phyloP scores from a whole-genome alignment of 2,113 vertebrate genomes.

The Poeciliopsis retropinna region DNA sequence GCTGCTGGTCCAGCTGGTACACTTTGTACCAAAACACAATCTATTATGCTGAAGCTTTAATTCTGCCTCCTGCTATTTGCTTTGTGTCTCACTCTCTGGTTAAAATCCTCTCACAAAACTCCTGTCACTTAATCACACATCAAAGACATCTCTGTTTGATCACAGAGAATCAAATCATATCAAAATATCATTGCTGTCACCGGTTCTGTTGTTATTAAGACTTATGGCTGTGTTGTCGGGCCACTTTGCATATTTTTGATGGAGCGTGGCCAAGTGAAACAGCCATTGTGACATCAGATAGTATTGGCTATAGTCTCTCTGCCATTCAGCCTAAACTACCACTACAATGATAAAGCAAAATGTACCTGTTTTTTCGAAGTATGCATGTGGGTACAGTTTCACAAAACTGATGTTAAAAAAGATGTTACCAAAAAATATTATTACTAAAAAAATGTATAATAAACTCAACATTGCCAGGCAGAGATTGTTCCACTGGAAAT shows the following conservation, averaged over 20 bases:
- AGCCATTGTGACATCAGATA: constrained; percentile 16
- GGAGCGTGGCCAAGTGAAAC: constrained; percentile 33
- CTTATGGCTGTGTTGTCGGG: constrained; percentile 4
- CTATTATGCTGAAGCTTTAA: constrained; percentile 3
- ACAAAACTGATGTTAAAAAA: not conserved
- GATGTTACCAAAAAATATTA: not conserved
- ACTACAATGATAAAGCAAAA: not conserved
- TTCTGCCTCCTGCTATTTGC: constrained; percentile 36
- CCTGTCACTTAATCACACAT: constrained; percentile 31
- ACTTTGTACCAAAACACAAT: constrained; percentile 39
- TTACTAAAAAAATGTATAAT: not conserved
- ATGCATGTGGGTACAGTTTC: not conserved
- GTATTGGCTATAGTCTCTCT: constrained; percentile 28
- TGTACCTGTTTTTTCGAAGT: not conserved
- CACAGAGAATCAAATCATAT: constrained; percentile 40
- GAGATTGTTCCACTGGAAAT: not conserved
- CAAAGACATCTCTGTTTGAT: constrained; percentile 32
- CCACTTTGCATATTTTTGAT: constrained; percentile 42
- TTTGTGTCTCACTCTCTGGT: constrained; percentile 9
- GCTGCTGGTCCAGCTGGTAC: constrained; percentile 38
- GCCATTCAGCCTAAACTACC: constrained; percentile 4
- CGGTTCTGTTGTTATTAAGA: constrained; percentile 35
- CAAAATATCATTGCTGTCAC: constrained; percentile 49
- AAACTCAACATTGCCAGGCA: not conserved
- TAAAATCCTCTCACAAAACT: constrained; percentile 18